A percentile compares a stretch with the other conserved stretches of the same genome.
phyloP scores from a whole-genome alignment of 1,140 invertebrate genomes.

The Chlorops oryzae region DNA sequence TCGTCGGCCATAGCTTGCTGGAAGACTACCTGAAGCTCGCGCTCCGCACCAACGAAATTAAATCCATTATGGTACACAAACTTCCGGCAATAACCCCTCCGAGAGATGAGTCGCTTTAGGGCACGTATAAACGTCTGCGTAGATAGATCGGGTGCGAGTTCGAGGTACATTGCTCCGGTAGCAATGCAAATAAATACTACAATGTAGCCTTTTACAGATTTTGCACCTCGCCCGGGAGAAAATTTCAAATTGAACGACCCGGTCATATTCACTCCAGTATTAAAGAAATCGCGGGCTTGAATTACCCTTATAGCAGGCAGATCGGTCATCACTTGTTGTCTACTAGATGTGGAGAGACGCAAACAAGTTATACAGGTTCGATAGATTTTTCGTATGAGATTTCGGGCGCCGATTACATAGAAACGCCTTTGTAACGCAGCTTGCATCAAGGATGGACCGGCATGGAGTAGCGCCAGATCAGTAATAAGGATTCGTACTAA shows the following conservation, averaged over 20 bases:
- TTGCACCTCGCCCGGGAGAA: conserved; percentile 15
- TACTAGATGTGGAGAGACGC: not conserved
- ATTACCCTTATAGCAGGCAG: no score
- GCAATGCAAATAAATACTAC: no score
- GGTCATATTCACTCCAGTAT: not conserved
- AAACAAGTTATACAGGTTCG: not conserved
- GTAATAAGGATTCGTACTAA: no score
- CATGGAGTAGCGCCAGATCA: no score
- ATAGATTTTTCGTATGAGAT: not conserved
- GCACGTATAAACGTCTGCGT: no score
- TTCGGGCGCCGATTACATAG: not conserved
- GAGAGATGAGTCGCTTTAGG: no score
- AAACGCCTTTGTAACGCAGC: not conserved
- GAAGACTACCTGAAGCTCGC: conserved; percentile 2
- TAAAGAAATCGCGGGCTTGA: not conserved
- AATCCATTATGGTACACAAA: no score
- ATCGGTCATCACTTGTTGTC: not conserved
- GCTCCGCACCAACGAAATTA: not conserved
- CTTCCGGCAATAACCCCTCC: no score
- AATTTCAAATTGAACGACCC: conserved; percentile 8
- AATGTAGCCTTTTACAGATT: not conserved
- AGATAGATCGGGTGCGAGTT: no score
- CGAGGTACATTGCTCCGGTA: not conserved
- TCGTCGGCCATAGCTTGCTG: conserved; percentile 7
- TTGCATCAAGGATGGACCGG: not conserved